Evolutionary conservation across 2,113 vertebrate species (phyloP).

Genomic region (Nansenia antarctica): DNA sequence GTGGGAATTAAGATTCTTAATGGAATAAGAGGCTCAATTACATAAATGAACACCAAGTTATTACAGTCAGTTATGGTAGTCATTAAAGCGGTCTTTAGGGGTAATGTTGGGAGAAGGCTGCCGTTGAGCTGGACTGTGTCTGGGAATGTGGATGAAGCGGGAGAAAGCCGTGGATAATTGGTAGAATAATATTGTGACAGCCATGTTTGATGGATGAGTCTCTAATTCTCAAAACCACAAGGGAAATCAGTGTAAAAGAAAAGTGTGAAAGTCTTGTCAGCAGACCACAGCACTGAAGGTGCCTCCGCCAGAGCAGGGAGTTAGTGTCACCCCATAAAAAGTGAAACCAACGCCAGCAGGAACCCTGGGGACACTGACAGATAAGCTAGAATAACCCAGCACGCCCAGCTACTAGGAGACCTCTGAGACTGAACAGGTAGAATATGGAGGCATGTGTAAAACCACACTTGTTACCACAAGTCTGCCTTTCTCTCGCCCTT

Average conservation of each 20-base stretch:
- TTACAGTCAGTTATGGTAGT: constrained; percentile 41
- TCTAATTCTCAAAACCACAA: constrained; percentile 8
- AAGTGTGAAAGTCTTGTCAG: background rate
- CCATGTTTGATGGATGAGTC: constrained; percentile 23
- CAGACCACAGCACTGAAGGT: background rate
- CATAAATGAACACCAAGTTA: constrained; percentile 46
- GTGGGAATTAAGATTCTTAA: constrained; percentile 26
- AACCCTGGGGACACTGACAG: background rate
- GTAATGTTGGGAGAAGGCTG: constrained; percentile 9
- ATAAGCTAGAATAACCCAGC: background rate
- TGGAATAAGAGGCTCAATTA: constrained; percentile 44
- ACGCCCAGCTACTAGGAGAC: too few relatives aligned
- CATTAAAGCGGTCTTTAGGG: constrained; percentile 14
- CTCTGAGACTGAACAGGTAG: too few relatives aligned
- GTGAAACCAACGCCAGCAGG: background rate
- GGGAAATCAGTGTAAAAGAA: constrained; percentile 1
- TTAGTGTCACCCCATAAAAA: background rate
- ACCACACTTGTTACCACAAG: too few relatives aligned
- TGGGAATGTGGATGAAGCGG: constrained; percentile 14
- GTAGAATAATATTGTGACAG: constrained; percentile 47
- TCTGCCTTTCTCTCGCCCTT: background rate
- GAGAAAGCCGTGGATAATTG: constrained; percentile 23
- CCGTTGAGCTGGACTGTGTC: background rate
- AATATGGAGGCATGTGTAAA: too few relatives aligned
- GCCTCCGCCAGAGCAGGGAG: constrained; percentile 1